Conservation (phyloP, 1,140 invertebrate genomes). For the Drosophila miranda region DNA sequence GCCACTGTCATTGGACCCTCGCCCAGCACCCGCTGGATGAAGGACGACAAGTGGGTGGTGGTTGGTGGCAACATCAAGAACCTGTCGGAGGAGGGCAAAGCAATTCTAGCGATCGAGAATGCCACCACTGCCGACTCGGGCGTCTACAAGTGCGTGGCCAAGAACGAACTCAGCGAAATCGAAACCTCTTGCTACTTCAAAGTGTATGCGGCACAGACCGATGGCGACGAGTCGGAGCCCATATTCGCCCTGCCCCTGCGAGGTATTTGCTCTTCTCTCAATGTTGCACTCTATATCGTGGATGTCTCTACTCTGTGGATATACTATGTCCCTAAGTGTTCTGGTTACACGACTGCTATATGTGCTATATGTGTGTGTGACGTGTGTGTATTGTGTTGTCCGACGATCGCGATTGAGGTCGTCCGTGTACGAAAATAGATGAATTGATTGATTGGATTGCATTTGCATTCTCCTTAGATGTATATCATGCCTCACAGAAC, state of each 20-base stretch:
- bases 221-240: conserved; percentile 80
- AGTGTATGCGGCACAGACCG: conserved; percentile 76
- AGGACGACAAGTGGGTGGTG: conserved; percentile 85
- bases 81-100: conserved; percentile 74
- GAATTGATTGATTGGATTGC: conserved; percentile 69
- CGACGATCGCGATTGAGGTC: conserved; percentile 63
- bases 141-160: conserved; percentile 79
- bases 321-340: conserved; percentile 31
- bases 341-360: conserved; percentile 58
- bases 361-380: background rate
- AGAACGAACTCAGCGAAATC: conserved; percentile 78
- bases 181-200: conserved; percentile 82
- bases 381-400: conserved; percentile 14
- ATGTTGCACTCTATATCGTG: too few relatives aligned
- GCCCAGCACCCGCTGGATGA: conserved; percentile 92
- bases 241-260: conserved; percentile 79
- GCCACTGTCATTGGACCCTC: conserved; percentile 92
- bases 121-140: conserved; percentile 70
- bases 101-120: conserved; percentile 66
- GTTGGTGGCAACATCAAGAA: conserved; percentile 70
- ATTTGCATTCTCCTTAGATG: conserved; percentile 83
- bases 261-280: conserved; percentile 60
- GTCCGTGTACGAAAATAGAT: conserved; percentile 65
- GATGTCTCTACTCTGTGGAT: conserved; percentile 19
- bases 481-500: conserved; percentile 87